A percentile compares a stretch with the other conserved stretches of the same genome.
phyloP scores from a whole-genome alignment of 2,113 vertebrate species.

The Corvus hawaiiensis region DNA sequence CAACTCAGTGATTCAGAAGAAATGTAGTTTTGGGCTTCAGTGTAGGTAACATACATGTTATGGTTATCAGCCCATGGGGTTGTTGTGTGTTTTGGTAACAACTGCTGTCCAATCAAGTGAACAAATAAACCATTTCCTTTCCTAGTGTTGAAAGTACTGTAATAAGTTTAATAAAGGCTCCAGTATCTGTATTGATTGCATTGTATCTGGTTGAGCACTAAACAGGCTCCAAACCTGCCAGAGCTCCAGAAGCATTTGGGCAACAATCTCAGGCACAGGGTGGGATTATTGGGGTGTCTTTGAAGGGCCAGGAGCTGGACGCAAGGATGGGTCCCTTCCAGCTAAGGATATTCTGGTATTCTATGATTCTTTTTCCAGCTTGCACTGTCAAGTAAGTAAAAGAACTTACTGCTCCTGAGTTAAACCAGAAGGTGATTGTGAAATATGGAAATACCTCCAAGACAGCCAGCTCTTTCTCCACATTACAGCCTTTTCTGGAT shows the following conservation, averaged over 20 bases:
- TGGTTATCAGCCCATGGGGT: neutral
- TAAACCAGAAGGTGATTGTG: neutral
- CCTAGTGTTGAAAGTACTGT: neutral
- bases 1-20: neutral
- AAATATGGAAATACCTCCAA: neutral
- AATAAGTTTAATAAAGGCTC: neutral
- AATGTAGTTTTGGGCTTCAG: neutral
- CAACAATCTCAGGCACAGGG: too few relatives aligned
- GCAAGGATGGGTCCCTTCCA: neutral
- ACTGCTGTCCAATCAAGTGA: neutral
- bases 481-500: neutral
- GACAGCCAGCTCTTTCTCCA: neutral
- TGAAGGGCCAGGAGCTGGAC: neutral
- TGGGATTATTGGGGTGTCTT: neutral
- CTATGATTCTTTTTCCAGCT: neutral
- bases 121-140: neutral
- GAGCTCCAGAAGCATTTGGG: neutral
- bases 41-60: neutral
- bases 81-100: neutral
- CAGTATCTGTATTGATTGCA: neutral
- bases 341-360: neutral
- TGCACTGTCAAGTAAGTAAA: neutral
- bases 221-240: neutral
- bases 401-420: neutral
- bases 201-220: neutral